Evolutionary conservation across 1,140 invertebrate species (phyloP).

Genomic region (Acromyrmex echinatior): DNA sequence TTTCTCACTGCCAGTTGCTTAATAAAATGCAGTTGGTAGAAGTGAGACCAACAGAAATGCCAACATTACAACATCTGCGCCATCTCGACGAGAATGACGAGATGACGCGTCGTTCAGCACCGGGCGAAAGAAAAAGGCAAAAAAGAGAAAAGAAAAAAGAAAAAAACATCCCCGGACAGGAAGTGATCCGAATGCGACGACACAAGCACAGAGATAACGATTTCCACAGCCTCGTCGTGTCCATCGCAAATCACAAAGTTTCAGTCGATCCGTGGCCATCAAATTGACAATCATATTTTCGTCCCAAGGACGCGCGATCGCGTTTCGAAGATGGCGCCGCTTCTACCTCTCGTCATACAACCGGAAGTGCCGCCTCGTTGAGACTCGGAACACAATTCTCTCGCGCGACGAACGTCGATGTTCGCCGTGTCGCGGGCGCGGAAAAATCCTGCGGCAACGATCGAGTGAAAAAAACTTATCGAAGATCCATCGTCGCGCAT

Average conservation of each 20-base stretch:
- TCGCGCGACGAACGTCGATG: not conserved
- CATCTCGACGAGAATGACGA: not conserved
- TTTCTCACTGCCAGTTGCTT: too few relatives aligned
- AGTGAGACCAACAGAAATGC: too few relatives aligned
- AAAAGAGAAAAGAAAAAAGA: not conserved
- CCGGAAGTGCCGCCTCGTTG: conserved; percentile 26
- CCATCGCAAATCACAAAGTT: not conserved
- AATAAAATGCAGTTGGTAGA: too few relatives aligned
- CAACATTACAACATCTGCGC: not conserved
- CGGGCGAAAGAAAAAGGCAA: not conserved
- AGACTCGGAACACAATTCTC: not conserved
- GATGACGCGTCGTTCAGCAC: not conserved
- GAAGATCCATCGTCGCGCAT: too few relatives aligned
- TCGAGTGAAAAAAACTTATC: not conserved
- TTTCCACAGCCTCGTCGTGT: too few relatives aligned
- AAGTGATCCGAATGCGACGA: not conserved
- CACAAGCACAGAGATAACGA: too few relatives aligned
- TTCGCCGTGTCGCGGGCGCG: too few relatives aligned
- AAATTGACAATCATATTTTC: too few relatives aligned
- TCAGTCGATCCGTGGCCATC: not conserved
- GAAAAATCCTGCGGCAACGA: too few relatives aligned
- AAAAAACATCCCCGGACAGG: not conserved
- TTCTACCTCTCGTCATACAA: too few relatives aligned
- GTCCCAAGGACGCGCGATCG: not conserved
- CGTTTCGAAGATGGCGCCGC: conserved; percentile 49